These are phyloP conservation scores for Dorcus parallelipipedus DNA, from an alignment of 2,888 invertebrate species.

Conservation along the genomic window DNA sequence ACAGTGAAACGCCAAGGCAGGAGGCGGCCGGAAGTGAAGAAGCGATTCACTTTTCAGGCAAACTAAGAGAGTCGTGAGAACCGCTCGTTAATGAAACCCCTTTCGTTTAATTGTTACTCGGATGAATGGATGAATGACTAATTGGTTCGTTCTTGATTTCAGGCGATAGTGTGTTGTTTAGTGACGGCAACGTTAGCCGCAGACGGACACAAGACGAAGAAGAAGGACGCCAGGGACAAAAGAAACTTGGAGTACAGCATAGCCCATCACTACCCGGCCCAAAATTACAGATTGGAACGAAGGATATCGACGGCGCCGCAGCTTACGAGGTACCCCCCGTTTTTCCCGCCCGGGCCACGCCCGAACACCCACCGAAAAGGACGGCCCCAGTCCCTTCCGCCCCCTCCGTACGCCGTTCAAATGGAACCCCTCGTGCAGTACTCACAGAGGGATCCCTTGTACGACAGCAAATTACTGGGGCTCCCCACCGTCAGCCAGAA, in stretches of 20 bases:
- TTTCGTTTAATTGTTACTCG: too few relatives aligned
- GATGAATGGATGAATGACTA: not conserved
- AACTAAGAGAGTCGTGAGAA: too few relatives aligned
- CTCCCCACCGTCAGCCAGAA: slow-evolving; percentile 46
- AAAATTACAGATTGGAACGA: slow-evolving; percentile 55
- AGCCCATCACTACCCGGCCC: slow-evolving; percentile 56
- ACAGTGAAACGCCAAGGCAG: too few relatives aligned
- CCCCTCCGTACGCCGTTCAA: slow-evolving; percentile 73
- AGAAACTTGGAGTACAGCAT: slow-evolving; percentile 60
- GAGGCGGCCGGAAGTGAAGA: too few relatives aligned
- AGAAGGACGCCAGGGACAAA: slow-evolving; percentile 48
- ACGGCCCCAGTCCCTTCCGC: slow-evolving; percentile 48
- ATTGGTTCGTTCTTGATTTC: slow-evolving; percentile 20
- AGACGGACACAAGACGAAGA: slow-evolving; percentile 41
- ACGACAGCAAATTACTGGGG: slow-evolving; percentile 54
- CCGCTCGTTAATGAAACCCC: too few relatives aligned
- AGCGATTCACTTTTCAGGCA: too few relatives aligned
- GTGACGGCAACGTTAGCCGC: slow-evolving; percentile 54
- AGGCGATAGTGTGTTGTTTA: slow-evolving; percentile 56
- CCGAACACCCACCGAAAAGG: slow-evolving; percentile 39
- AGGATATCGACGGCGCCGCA: slow-evolving; percentile 53
- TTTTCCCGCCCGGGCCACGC: slow-evolving; percentile 31
- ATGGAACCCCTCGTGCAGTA: slow-evolving; percentile 79
- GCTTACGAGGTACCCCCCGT: slow-evolving; percentile 36
- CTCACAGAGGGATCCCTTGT: slow-evolving; percentile 75